phyloP scores from a whole-genome alignment of 2,797 vertebrate genomes.

The Vespertilio murinus region DNA sequence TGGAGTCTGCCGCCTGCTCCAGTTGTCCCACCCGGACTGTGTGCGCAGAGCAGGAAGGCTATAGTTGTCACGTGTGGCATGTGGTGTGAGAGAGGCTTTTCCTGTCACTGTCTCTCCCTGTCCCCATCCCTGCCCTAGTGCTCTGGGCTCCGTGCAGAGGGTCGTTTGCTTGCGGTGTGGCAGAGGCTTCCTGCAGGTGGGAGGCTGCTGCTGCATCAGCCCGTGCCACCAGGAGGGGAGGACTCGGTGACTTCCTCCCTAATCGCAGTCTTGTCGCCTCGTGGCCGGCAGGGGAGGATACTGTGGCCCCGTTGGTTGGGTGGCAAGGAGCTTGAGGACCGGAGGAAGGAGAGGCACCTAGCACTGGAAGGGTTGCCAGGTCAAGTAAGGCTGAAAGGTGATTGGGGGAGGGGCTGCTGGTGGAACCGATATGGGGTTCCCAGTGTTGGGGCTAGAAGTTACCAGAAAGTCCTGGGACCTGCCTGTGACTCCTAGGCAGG shows the following conservation, averaged over 20 bases:
- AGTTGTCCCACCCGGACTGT: not conserved
- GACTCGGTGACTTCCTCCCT: not conserved
- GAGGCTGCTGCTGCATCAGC: not conserved
- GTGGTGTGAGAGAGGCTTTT: not conserved
- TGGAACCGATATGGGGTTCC: not conserved
- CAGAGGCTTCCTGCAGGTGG: not conserved
- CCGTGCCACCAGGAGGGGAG: not conserved
- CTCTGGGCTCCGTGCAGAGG: not conserved
- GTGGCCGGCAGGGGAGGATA: not conserved
- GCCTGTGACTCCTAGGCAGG: not conserved
- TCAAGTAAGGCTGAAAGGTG: not conserved
- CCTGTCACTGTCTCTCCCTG: not conserved
- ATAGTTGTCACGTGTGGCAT: fast-evolving
- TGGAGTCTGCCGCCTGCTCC: not conserved
- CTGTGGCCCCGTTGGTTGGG: fast-evolving
- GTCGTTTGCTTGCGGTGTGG: not conserved
- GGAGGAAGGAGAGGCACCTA: not conserved
- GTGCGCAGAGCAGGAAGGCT: not conserved
- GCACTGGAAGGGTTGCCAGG: not conserved
- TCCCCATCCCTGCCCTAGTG: not conserved
- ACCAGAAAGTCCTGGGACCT: not conserved
- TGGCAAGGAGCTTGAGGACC: not conserved
- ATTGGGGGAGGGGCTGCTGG: not conserved
- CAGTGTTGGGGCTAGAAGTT: not conserved
- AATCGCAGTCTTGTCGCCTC: not conserved